phyloP scores from a whole-genome alignment of 2,113 vertebrate species.

The Mus musculus region DNA sequence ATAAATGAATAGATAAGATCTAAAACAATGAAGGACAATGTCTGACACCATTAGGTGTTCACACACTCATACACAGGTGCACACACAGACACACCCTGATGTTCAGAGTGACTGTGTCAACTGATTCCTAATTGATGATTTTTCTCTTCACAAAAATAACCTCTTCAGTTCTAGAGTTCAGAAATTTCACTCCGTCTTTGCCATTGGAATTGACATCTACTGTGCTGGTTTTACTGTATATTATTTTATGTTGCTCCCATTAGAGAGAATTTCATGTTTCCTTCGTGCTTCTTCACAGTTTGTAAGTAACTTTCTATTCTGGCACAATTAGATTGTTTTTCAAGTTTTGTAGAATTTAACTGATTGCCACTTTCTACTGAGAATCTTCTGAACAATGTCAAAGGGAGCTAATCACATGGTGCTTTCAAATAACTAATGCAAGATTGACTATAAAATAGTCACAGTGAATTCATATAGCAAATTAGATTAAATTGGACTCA shows the following conservation, averaged over 20 bases:
- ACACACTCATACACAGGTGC: not conserved
- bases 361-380: not conserved
- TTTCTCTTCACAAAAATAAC: not conserved
- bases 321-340: not conserved
- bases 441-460: not conserved
- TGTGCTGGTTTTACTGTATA: not conserved
- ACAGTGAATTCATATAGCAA: not conserved
- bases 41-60: not conserved
- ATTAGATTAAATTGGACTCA: not conserved
- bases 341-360: not conserved
- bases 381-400: slow-evolving; percentile 29
- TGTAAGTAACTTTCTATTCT: not conserved
- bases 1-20: not conserved
- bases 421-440: not conserved
- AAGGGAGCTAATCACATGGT: not conserved
- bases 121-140: not conserved
- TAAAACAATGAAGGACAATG: not conserved
- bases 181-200: not conserved
- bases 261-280: not conserved
- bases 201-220: not conserved
- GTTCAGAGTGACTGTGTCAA: not conserved
- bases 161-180: not conserved
- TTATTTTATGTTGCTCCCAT: not conserved
- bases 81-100: not conserved
- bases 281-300: not conserved